Evolutionary conservation across 2,797 vertebrate species (phyloP).

Genomic region (Cuculus canorus): DNA sequence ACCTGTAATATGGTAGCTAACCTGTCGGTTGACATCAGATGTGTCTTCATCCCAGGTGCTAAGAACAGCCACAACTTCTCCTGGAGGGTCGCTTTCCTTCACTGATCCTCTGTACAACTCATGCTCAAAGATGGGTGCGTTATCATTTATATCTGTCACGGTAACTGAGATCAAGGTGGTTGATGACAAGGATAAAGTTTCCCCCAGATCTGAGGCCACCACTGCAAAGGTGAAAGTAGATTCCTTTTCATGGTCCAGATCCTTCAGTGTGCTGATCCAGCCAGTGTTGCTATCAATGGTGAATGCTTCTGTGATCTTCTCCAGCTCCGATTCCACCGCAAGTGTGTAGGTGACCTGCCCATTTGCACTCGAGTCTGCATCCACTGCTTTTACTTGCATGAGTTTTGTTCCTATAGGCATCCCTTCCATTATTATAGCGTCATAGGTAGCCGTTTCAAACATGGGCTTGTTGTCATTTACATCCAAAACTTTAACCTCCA

Average conservation of each 20-base stretch:
- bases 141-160: slow-evolving; percentile 94
- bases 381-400: slow-evolving; percentile 88
- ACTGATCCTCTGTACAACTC: slow-evolving; percentile 87
- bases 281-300: slow-evolving; percentile 92
- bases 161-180: slow-evolving; percentile 86
- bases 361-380: slow-evolving; percentile 90
- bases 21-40: slow-evolving; percentile 90
- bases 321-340: slow-evolving; percentile 77
- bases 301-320: slow-evolving; percentile 82
- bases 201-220: slow-evolving; percentile 92
- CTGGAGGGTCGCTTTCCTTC: slow-evolving; percentile 92
- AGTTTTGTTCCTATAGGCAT: slow-evolving; percentile 90
- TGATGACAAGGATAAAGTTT: slow-evolving; percentile 88
- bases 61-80: slow-evolving; percentile 94
- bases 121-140: slow-evolving; percentile 88
- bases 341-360: slow-evolving; percentile 94
- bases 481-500: slow-evolving; percentile 92
- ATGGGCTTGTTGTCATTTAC: slow-evolving; percentile 95
- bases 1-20: slow-evolving; percentile 98
- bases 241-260: slow-evolving; percentile 91
- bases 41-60: slow-evolving; percentile 94
- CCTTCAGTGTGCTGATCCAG: slow-evolving; percentile 92
- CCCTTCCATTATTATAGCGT: slow-evolving; percentile 91
- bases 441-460: slow-evolving; percentile 88
- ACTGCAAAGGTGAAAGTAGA: slow-evolving; percentile 89